phyloP scores from a whole-genome alignment of 2,888 invertebrate species.

The Lasiommata megera region DNA sequence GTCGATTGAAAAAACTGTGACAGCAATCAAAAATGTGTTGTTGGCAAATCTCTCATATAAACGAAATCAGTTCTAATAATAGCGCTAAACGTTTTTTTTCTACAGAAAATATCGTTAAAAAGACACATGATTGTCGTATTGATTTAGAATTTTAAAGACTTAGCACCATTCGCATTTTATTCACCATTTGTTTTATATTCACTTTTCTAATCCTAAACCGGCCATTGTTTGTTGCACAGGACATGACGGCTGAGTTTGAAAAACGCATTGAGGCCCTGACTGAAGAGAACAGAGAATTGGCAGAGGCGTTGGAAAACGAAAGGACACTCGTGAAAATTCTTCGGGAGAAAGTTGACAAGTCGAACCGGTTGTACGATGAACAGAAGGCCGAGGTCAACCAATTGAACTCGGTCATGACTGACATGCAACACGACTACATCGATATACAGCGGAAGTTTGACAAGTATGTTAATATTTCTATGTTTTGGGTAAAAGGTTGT shows the following conservation, averaged over 20 bases:
- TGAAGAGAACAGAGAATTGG: slow-evolving; percentile 73
- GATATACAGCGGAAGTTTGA: slow-evolving; percentile 69
- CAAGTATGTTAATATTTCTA: slow-evolving; percentile 51
- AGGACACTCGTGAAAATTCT: slow-evolving; percentile 74
- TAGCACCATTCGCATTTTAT: no score
- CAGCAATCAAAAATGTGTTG: no score
- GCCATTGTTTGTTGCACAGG: slow-evolving; percentile 56
- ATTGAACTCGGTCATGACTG: slow-evolving; percentile 61
- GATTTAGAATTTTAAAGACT: no score
- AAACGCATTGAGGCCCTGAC: slow-evolving; percentile 69
- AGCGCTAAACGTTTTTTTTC: no score
- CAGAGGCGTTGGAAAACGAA: slow-evolving; percentile 77
- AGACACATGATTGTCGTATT: no score
- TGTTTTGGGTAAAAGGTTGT: no score
- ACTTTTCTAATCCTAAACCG: no score
- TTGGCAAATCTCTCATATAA: no score
- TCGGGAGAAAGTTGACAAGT: slow-evolving; percentile 72
- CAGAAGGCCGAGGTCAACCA: slow-evolving; percentile 74
- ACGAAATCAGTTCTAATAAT: no score
- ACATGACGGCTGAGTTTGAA: slow-evolving; percentile 63
- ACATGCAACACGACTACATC: slow-evolving; percentile 68
- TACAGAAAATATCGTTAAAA: no score
- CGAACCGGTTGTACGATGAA: slow-evolving; percentile 72
- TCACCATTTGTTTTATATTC: no score
- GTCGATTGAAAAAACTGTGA: no score